Evolutionary conservation across 2,888 invertebrate species (phyloP).

Genomic region (Agrotis clavis): DNA sequence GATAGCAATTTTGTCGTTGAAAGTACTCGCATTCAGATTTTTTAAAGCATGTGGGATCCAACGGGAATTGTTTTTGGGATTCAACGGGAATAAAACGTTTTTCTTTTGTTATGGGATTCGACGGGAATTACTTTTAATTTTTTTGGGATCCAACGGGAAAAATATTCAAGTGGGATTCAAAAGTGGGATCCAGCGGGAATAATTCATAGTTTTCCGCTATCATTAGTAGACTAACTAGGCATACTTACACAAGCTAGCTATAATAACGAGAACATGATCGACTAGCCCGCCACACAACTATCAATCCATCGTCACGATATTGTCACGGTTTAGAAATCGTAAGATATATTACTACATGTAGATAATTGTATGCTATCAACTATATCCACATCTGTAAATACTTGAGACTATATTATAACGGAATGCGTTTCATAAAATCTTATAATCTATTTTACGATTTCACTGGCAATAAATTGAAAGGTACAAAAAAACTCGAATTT

Average conservation of each 20-base stretch:
- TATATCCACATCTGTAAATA: slow-evolving; percentile 16
- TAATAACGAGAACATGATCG: slow-evolving; percentile 15
- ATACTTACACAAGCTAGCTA: not conserved
- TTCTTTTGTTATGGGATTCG: too few relatives aligned
- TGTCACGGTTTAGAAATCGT: slow-evolving; percentile 53
- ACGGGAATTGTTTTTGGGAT: too few relatives aligned
- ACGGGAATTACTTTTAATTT: too few relatives aligned
- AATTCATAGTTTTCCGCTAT: slow-evolving; percentile 2
- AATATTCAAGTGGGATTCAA: too few relatives aligned
- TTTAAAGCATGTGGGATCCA: too few relatives aligned
- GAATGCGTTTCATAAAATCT: not conserved
- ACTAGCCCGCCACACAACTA: slow-evolving; percentile 49
- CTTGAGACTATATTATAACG: not conserved
- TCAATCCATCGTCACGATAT: slow-evolving; percentile 52
- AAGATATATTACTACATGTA: slow-evolving; percentile 37
- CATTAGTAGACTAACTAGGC: not conserved
- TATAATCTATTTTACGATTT: slow-evolving; percentile 17
- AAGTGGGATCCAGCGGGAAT: too few relatives aligned
- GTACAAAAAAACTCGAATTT: slow-evolving; percentile 26
- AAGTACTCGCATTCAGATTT: too few relatives aligned
- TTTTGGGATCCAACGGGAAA: too few relatives aligned
- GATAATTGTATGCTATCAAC: slow-evolving; percentile 34
- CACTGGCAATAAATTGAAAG: slow-evolving; percentile 25
- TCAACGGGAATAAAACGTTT: too few relatives aligned
- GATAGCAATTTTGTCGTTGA: too few relatives aligned